Base-by-base conservation (phyloP, 2,113 vertebrate species). In the Chroicocephalus ridibundus region DNA sequence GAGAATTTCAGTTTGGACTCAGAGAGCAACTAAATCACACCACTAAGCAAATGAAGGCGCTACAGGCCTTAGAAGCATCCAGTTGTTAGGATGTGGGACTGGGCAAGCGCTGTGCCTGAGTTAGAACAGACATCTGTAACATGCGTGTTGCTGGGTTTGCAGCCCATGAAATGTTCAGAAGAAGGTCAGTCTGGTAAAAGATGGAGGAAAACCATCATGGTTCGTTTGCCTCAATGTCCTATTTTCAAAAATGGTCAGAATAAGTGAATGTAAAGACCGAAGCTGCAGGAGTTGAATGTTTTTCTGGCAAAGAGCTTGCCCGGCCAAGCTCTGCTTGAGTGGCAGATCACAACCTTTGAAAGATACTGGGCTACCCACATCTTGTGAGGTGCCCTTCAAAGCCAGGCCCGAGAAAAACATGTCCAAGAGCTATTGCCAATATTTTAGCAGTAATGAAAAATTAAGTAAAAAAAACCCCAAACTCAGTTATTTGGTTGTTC, bases 401-500 rank as follows among this genome's bases (percentile, higher is more conserved):
- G 70, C 9, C 12, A 49, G 20, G 5, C 24, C 51, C 18, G 44
- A 55, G 31, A 36, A 65, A 88, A 80, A 12, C 12, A 32, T 10
- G 36, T 25, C 52, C 29, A 61, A 46, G 13, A 84, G 7, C 32
- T 71, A 62, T 52, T 84, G 32, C 10, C 6, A 15, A 26, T 38
- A 27, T 51, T 68, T 91, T 77, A 62, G 14, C 52, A 82, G 18
- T 66, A 52, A 32, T 62, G 22, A 76, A 71, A 76, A 71, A 49
- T 61, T 22, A 55, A 51, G 14, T 5, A 14, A 9, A 6, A 29
- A 42, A 71, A 5, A 0, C 0, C 1, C 13, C 27, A 36, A 34
- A 62, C 10, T 76, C 47, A 40, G 5, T 52, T 84, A 57, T 44
- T 87, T 68, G 32, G 8, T 75, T 0, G 2, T 49, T 64, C 34